Conservation (phyloP, 2,797 vertebrate genomes). For the Dicrostonyx torquatus region DNA sequence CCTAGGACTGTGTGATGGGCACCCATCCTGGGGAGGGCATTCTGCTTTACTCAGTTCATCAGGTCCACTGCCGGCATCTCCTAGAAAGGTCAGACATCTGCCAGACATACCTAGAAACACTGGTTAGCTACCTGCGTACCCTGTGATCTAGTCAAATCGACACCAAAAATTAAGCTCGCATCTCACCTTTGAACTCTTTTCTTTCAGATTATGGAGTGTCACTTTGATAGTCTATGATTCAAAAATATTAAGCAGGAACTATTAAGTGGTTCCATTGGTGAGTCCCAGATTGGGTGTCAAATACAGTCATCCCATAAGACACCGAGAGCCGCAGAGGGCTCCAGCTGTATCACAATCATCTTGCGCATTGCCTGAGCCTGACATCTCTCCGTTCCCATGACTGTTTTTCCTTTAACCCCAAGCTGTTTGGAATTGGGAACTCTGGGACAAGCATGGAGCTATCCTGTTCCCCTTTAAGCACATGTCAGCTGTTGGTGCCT, state of each 20-base stretch:
- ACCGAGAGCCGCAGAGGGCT: background rate
- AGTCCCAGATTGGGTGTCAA: background rate
- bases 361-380: background rate
- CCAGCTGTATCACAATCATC: background rate
- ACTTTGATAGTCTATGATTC: background rate
- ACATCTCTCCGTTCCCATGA: background rate
- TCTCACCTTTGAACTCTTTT: background rate
- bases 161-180: background rate
- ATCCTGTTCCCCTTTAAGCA: background rate
- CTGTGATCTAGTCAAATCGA: background rate
- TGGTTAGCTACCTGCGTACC: background rate
- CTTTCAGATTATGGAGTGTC: background rate
- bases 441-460: rapidly evolving
- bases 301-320: background rate
- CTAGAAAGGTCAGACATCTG: background rate
- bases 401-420: background rate
- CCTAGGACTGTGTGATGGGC: background rate
- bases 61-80: background rate
- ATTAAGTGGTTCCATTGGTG: background rate
- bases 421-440: background rate
- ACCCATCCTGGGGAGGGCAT: background rate
- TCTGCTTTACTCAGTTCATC: background rate
- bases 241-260: background rate
- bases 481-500: background rate
- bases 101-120: background rate